These are phyloP conservation scores for Ormyrus nitidulus DNA, from an alignment of 2,888 invertebrate species.

Conservation along the genomic window DNA sequence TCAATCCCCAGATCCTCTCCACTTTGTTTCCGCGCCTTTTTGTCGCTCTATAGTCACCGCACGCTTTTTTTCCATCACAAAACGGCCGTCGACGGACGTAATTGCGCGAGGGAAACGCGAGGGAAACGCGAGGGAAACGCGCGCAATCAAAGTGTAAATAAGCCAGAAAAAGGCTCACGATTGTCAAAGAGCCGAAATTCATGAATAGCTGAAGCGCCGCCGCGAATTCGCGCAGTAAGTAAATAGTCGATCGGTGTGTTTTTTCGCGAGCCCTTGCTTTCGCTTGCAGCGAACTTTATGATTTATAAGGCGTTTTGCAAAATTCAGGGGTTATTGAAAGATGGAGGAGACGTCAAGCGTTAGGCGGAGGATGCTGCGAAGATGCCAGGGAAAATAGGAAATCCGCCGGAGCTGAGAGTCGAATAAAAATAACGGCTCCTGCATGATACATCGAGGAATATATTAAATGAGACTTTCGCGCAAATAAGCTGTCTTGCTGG, in stretches of 20 bases:
- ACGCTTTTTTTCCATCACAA: too few species aligned
- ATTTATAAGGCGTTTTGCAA: too few species aligned
- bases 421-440: neutral
- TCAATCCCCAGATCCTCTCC: neutral
- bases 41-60: neutral
- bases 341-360: too few species aligned
- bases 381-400: neutral
- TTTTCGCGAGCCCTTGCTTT: too few species aligned
- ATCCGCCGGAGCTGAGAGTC: neutral
- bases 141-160: constrained; percentile 18
- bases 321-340: too few species aligned
- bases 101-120: too few species aligned
- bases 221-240: neutral
- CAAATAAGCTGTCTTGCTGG: too few species aligned
- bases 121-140: too few species aligned
- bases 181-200: neutral
- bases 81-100: too few species aligned
- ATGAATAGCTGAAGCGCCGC: neutral
- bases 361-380: too few species aligned
- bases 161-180: neutral
- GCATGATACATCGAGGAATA: neutral
- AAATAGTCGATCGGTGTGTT: too few species aligned
- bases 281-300: too few species aligned
- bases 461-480: neutral
- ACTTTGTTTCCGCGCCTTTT: neutral